Conservation (phyloP, 2,888 invertebrate species). For the Marronus borbonicus region DNA sequence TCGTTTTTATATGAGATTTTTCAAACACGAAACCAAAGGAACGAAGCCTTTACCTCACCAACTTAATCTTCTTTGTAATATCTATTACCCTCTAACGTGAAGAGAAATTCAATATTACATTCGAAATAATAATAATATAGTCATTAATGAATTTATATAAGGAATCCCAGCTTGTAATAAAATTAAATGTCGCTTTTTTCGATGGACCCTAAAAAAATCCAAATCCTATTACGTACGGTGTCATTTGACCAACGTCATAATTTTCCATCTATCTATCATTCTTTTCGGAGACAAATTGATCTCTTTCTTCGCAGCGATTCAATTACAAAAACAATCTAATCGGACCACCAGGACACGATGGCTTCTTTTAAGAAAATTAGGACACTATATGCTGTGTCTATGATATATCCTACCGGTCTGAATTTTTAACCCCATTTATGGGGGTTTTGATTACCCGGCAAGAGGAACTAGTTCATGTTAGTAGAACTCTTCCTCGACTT, state of each 20-base stretch:
- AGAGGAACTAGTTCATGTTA: conserved; percentile 39
- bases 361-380: conserved; percentile 7
- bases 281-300: conserved; percentile 40
- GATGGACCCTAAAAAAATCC: neutral
- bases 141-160: conserved; percentile 20
- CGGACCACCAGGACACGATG: conserved; percentile 43
- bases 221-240: conserved; percentile 50
- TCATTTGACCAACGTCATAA: conserved; percentile 46
- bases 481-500: conserved; percentile 12
- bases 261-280: conserved; percentile 38
- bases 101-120: conserved; percentile 5
- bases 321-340: conserved; percentile 51
- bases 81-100: conserved; percentile 9
- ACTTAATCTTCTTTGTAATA: conserved; percentile 27
- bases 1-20: conserved; percentile 33
- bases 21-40: conserved; percentile 26
- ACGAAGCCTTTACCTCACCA: conserved; percentile 7
- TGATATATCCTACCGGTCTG: conserved; percentile 1
- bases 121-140: conserved; percentile 37
- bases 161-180: conserved; percentile 5
- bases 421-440: conserved; percentile 46
- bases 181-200: conserved; percentile 41
- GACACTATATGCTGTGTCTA: conserved; percentile 3
- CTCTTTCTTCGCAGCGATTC: conserved; percentile 32
- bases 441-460: conserved; percentile 29